Base-by-base conservation (phyloP, 92 coral and sea anemone species). In the Blastomussa wellsi region DNA sequence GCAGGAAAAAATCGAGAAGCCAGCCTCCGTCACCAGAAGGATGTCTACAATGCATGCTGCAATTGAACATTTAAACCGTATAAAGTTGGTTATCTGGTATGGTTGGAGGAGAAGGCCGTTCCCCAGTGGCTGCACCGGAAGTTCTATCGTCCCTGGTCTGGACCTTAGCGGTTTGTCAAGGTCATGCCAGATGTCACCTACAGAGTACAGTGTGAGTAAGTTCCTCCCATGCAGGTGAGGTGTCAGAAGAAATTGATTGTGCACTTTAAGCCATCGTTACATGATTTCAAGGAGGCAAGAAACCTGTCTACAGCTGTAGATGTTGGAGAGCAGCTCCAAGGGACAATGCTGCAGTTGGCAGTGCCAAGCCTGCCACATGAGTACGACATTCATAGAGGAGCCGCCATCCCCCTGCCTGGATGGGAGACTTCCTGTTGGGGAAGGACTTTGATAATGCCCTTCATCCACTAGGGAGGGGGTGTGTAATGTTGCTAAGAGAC, bases 121-220 rank as follows among this genome's bases (percentile, higher is more conserved):
- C 80, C 79, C 0, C 48, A 81, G 44, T 35, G 90, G 62, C 16
- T 80, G 57, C 66, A 57, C 22, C 73, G 66, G 75, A 86, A 80
- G 57, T 80, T 80, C 62, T 64, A 79, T 16, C 73, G 62, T 28
- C 90, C 90, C 31, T 87, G 90, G 90, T 41, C 86, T 10, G 90
- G 82, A 33, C 90, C 86, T 4, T 87, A 87, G 84, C 48, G 42
- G 35, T 68, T 88, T 17, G 87, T 88, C 64, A 87, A 81, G 74
- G 81, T 73, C 35, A 53, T 87, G 33, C 64, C 87, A 6, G 90
- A 87, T 24, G 47, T 77, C 49, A 88, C 90, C 47, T 88, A 88
- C 78, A 76, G 87, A 17, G 76, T 87, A 49, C 82, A 74, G 33
- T 64, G 82, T 32, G 68, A 84, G 29, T 44, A 76, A 13, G 80